phyloP scores from a whole-genome alignment of 2,113 vertebrate species.

The Cynopterus brachyotis region DNA sequence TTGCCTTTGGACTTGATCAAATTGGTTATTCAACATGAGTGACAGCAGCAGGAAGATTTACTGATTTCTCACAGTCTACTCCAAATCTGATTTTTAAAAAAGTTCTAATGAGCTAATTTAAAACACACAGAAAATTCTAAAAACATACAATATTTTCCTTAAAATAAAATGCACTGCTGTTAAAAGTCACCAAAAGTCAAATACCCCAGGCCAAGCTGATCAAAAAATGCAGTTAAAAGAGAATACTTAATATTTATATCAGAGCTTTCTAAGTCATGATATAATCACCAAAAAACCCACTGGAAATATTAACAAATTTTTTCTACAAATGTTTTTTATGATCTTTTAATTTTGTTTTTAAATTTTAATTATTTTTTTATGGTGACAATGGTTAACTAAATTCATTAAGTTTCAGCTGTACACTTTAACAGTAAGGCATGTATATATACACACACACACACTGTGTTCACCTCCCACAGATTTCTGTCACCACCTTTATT shows the following conservation, averaged over 20 bases:
- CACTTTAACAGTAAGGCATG: too few relatives aligned
- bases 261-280: not conserved
- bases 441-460: too few relatives aligned
- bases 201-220: not conserved
- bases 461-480: too few relatives aligned
- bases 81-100: not conserved
- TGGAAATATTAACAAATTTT: not conserved
- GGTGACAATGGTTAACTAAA: too few relatives aligned
- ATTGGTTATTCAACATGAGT: not conserved
- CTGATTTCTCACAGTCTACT: not conserved
- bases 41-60: not conserved
- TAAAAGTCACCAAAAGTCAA: not conserved
- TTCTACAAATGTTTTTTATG: not conserved
- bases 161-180: not conserved
- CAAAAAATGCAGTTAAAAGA: constrained; percentile 7
- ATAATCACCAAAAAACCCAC: not conserved
- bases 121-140: not conserved
- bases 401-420: too few relatives aligned
- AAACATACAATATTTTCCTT: not conserved
- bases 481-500: too few relatives aligned
- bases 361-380: too few relatives aligned
- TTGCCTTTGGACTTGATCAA: not conserved
- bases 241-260: not conserved
- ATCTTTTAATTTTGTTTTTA: not conserved
- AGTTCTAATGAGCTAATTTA: not conserved